Evolutionary conservation across 2,797 vertebrate species (phyloP).

Genomic region (Cynodonichthys magdalenae): DNA sequence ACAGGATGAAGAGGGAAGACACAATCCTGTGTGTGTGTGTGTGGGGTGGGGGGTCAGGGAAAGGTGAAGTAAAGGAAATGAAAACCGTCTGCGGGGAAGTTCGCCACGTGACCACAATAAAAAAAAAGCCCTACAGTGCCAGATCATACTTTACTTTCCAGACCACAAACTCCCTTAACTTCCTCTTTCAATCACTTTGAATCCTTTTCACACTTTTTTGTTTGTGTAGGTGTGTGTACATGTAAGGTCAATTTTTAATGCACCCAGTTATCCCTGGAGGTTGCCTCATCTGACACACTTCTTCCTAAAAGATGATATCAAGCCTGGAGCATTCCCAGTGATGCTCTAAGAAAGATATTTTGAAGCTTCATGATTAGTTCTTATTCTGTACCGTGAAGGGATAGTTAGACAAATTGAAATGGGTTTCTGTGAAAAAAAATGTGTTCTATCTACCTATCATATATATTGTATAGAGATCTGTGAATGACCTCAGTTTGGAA

Average conservation of each 20-base stretch:
- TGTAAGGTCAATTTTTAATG: constrained; percentile 40
- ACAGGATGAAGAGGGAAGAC: constrained; percentile 8
- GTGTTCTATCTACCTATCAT: no score
- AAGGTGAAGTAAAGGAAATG: constrained; percentile 83
- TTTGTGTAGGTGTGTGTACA: not conserved
- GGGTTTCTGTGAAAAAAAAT: no score
- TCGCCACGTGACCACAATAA: constrained; percentile 72
- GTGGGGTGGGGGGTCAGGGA: constrained; percentile 74
- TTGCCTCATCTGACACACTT: constrained; percentile 43
- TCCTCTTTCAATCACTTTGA: constrained; percentile 25
- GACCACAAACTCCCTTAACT: constrained; percentile 35
- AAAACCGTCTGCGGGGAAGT: constrained; percentile 77
- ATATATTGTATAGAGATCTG: no score
- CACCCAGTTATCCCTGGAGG: constrained; percentile 41
- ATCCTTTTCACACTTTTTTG: constrained; percentile 23
- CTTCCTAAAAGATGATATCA: constrained; percentile 41
- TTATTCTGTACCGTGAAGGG: not conserved
- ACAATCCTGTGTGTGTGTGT: constrained; percentile 43
- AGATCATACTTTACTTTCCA: constrained; percentile 64
- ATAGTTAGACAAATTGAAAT: no score
- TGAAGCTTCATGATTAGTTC: not conserved
- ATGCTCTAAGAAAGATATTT: constrained; percentile 2
- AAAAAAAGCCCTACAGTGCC: constrained; percentile 44
- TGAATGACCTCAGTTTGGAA: no score
- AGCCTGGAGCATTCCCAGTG: constrained; percentile 21